Conservation (phyloP, 2,888 invertebrate genomes). For the Lamellibrachia columna region DNA sequence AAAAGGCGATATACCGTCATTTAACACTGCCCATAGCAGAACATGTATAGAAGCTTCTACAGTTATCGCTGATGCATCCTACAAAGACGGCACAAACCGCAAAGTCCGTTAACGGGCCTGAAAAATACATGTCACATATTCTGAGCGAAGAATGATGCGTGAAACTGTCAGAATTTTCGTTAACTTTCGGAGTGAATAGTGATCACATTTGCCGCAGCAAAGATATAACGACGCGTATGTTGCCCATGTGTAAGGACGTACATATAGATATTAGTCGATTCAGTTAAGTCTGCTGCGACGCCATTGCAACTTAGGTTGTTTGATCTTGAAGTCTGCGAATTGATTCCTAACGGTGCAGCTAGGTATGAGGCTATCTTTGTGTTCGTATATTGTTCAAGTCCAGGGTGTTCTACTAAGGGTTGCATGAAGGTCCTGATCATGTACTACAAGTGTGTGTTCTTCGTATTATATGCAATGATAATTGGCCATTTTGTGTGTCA, state of each 20-base stretch:
- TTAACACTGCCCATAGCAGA: not conserved
- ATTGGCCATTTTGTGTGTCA: not conserved
- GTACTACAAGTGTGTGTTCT: not conserved
- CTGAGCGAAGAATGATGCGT: not conserved
- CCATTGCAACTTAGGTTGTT: not conserved
- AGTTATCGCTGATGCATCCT: not conserved
- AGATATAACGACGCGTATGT: not conserved
- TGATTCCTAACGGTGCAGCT: not conserved
- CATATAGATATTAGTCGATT: not conserved
- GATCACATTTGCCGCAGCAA: not conserved
- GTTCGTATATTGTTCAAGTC: not conserved
- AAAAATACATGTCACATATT: not conserved
- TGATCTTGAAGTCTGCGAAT: not conserved
- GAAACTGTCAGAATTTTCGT: not conserved
- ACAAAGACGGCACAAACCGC: not conserved
- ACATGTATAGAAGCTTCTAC: not conserved
- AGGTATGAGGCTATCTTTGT: not conserved
- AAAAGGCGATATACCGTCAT: not conserved
- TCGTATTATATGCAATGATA: not conserved
- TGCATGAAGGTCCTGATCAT: not conserved
- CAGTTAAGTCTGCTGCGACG: not conserved
- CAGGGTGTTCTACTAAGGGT: not conserved
- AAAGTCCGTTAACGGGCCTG: not conserved
- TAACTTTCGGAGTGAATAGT: not conserved
- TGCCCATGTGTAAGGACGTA: not conserved